Evolutionary conservation across 1,140 invertebrate genomes (phyloP).

Genomic region (Drosophila prosaltans): DNA sequence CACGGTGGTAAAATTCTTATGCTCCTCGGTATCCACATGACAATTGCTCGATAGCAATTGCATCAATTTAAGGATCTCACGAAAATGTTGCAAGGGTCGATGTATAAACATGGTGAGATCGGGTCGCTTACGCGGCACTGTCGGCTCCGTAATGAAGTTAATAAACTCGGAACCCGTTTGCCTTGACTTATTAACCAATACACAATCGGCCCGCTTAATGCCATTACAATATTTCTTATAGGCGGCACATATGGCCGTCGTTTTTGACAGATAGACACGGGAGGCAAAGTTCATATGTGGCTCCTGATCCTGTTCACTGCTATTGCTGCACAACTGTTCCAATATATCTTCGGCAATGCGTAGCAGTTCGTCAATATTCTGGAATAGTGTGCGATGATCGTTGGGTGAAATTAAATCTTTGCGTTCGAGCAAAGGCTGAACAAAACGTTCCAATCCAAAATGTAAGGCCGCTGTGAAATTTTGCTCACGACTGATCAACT

Average conservation of each 20-base stretch:
- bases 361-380: conserved; percentile 92
- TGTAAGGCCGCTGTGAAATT: conserved; percentile 89
- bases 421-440: conserved; percentile 88
- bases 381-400: conserved; percentile 91
- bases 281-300: conserved; percentile 87
- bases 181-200: conserved; percentile 87
- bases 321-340: conserved; percentile 89
- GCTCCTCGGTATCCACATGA: conserved; percentile 81
- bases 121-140: conserved; percentile 90
- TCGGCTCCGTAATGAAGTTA: conserved; percentile 89
- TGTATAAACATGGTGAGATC: conserved; percentile 92
- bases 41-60: conserved; percentile 81
- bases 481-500: conserved; percentile 87
- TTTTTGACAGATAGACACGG: conserved; percentile 89
- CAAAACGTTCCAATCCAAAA: conserved; percentile 89
- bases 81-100: conserved; percentile 90
- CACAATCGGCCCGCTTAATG: conserved; percentile 91
- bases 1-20: conserved; percentile 82
- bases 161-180: conserved; percentile 87
- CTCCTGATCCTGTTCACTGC: conserved; percentile 87
- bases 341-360: conserved; percentile 91
- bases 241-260: conserved; percentile 88
- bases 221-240: conserved; percentile 92
- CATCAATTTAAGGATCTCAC: conserved; percentile 85
- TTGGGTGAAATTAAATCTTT: conserved; percentile 88